Percentiles rank a stretch among this genome's conserved stretches.
Conservation (phyloP, 2,113 vertebrate genomes). For the Anseranas semipalmata region DNA sequence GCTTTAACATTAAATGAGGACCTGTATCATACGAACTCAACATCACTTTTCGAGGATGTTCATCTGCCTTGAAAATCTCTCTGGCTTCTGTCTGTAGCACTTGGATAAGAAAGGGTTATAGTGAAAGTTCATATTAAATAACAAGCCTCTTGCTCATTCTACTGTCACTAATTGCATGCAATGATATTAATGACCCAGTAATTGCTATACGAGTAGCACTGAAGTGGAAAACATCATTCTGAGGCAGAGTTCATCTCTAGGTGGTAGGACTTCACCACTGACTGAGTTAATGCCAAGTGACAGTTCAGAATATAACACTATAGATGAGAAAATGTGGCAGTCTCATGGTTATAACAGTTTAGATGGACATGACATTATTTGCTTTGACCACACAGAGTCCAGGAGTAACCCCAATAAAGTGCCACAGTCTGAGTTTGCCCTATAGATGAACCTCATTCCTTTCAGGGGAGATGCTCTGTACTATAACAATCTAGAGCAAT, state of each 20-base stretch:
- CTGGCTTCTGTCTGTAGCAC: background rate
- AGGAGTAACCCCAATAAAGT: slow-evolving; percentile 68
- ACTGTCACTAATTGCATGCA: slow-evolving; percentile 79
- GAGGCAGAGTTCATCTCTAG: slow-evolving; percentile 79
- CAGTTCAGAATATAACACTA: slow-evolving; percentile 77
- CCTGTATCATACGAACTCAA: background rate
- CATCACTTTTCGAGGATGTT: background rate
- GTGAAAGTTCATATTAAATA: slow-evolving; percentile 55
- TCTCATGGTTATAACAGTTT: slow-evolving; percentile 56
- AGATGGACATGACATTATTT: slow-evolving; percentile 69
- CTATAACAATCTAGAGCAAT: slow-evolving; percentile 74
- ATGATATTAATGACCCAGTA: slow-evolving; percentile 87
- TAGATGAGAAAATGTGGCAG: slow-evolving; percentile 70
- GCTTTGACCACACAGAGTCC: slow-evolving; percentile 72
- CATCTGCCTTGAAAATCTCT: slow-evolving; percentile 19
- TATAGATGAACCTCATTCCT: slow-evolving; percentile 68
- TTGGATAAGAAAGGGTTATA: slow-evolving; percentile 60
- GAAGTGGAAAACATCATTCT: slow-evolving; percentile 81
- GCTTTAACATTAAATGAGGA: background rate
- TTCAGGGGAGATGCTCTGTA: slow-evolving; percentile 58
- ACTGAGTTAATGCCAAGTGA: slow-evolving; percentile 80
- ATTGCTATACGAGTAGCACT: slow-evolving; percentile 74
- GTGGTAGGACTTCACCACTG: slow-evolving; percentile 76
- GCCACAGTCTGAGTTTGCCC: slow-evolving; percentile 68
- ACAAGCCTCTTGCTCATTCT: slow-evolving; percentile 62